Base-by-base conservation (phyloP, 2,888 invertebrate genomes). In the Meteorus cinctellus region DNA sequence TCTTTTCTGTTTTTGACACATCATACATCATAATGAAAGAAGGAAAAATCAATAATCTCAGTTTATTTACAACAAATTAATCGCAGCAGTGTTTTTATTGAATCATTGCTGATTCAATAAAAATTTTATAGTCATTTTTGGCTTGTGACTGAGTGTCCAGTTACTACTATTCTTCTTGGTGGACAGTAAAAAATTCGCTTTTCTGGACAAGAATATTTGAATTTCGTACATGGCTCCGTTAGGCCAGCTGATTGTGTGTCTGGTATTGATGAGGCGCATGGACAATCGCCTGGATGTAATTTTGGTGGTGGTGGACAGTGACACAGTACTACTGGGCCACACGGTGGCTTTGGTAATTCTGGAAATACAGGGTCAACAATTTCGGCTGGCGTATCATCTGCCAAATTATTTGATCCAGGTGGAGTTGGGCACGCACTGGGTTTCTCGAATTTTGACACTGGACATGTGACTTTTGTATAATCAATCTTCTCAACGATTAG, bases 261-360 rank as follows among this genome's bases (percentile, higher is more conserved):
- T 1, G 31, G 27, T 1, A 66, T 66, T 48, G 78, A 76, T 10
- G 68, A 69, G 48, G 77, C 78, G 70, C 84, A 83, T 3, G 88
- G 88, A 78, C 87, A 88, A 0, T 84, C 78, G 5, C 85, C 87
- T 10, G 88, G 86, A 31, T 83, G 84, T 5, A 87, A 8, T 79
- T 86, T 88, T 1, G 82, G 80, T 0, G 88, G 87, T 10, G 88
- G 85, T 34, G 82, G 78, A 75, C 88, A 88, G 0, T 83, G 83
- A 63, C 87, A 84, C 3, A 88, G 82, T 19, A 80, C 59, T 0
- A 85, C 79, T 0, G 87, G 86, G 0, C 62, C 31, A 4, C 79
- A 81, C 0, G 88, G 88, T 31, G 87, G 83, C 74, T 84, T 84
- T 0, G 87, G 87, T 60, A 87, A 67, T 29, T 73, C 66, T 55